Conservation (phyloP, 30 jellyfish, hydroid and myxozoan genomes). For the Chrysaora quinquecirrha region DNA sequence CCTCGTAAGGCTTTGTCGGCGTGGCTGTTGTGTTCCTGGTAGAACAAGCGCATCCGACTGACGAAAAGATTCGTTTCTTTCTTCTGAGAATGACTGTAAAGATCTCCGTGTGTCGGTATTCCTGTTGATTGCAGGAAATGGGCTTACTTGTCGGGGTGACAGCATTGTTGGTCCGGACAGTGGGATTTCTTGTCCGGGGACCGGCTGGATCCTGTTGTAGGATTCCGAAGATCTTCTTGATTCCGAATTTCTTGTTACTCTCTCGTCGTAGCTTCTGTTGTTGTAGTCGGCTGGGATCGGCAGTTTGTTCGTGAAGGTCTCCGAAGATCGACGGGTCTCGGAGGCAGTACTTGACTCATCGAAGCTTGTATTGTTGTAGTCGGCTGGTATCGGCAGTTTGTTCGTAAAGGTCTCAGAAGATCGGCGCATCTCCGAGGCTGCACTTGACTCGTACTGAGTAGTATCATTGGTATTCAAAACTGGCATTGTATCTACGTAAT, state of each 20-base stretch:
- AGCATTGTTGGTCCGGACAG: not conserved
- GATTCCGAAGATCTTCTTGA: not conserved
- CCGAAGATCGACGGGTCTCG: not conserved
- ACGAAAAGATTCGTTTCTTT: not conserved
- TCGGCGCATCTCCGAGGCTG: not conserved
- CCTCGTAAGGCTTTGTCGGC: not conserved
- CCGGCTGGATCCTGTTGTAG: not conserved
- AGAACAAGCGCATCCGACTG: conserved; percentile 7
- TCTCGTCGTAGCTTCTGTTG: not conserved
- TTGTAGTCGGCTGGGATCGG: not conserved
- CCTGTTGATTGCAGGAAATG: too few relatives aligned
- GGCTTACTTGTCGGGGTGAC: not conserved
- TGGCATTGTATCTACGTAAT: not conserved
- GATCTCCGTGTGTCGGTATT: not conserved
- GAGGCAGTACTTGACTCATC: not conserved
- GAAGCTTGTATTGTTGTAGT: not conserved
- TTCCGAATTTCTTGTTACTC: not conserved
- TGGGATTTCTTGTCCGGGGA: not conserved
- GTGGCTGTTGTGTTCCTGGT: not conserved
- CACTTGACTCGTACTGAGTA: not conserved
- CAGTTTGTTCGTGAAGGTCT: not conserved
- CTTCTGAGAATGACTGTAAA: not conserved
- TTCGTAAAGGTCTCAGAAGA: not conserved
- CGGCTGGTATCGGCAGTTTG: conserved; percentile 2
- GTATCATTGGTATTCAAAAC: not conserved